phyloP scores from a whole-genome alignment of 2,888 invertebrate genomes.

The Watsonalla cultraria region DNA sequence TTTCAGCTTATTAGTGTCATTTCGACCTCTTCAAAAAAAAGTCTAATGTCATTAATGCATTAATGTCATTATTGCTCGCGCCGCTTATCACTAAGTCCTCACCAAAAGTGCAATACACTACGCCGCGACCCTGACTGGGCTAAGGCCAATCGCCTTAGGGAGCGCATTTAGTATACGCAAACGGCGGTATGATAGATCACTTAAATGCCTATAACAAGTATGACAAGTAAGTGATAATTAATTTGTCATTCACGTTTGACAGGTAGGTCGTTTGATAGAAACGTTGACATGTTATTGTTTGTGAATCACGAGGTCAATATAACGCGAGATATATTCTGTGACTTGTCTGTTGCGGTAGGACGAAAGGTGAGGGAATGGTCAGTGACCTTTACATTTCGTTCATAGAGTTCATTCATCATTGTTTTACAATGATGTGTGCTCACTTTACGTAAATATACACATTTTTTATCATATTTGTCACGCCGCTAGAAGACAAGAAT shows the following conservation, averaged over 20 bases:
- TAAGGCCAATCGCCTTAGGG: slow-evolving; percentile 56
- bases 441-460: no score
- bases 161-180: slow-evolving; percentile 8
- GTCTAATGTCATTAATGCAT: no score
- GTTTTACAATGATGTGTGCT: no score
- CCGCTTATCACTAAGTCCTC: slow-evolving; percentile 18
- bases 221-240: neutral
- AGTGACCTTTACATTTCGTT: no score
- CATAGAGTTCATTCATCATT: no score
- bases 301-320: neutral
- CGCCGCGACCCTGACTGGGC: slow-evolving; percentile 53
- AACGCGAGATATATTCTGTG: neutral
- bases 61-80: no score
- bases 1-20: no score
- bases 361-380: neutral
- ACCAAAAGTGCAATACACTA: slow-evolving; percentile 54
- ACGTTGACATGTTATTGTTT: neutral
- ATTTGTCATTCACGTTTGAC: neutral
- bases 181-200: neutral
- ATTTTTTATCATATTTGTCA: no score
- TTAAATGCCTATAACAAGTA: neutral
- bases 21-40: no score
- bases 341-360: neutral
- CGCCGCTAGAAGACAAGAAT: no score
- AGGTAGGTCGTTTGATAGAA: neutral